phyloP scores from a whole-genome alignment of 2,113 vertebrate species.

The Rhinoptilus africanus region DNA sequence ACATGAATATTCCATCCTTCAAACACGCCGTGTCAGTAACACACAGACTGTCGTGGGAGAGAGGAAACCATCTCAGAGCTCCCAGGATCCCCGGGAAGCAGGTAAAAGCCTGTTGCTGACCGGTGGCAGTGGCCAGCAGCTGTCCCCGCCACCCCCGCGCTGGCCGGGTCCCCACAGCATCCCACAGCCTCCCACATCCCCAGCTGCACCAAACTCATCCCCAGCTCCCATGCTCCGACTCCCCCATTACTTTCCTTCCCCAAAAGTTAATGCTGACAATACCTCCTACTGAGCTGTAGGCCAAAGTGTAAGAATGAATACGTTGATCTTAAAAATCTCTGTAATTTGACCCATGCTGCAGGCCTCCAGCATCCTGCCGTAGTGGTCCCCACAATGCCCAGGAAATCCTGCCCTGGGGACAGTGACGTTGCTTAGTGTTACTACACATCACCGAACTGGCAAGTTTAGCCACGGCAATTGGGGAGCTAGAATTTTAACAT shows the following conservation, averaged over 20 bases:
- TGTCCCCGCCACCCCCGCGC: fast-evolving
- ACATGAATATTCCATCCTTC: not conserved
- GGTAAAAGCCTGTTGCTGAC: not conserved
- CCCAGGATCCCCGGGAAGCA: not conserved
- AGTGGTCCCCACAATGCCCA: fast-evolving
- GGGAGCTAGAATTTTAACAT: not conserved
- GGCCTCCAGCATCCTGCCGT: fast-evolving
- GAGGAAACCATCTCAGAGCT: not conserved
- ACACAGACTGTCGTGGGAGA: not conserved
- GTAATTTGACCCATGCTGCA: fast-evolving
- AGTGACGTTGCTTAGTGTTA: too few relatives aligned
- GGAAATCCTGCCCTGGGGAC: not conserved
- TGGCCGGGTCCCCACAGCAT: fast-evolving
- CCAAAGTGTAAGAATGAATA: not conserved
- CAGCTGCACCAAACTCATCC: not conserved
- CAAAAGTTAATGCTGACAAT: not conserved
- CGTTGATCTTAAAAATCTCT: not conserved
- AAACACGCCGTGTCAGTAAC: not conserved
- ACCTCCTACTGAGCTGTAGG: not conserved
- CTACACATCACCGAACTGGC: fast-evolving
- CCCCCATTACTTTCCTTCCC: not conserved
- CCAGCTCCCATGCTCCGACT: fast-evolving
- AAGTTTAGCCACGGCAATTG: not conserved
- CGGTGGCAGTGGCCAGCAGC: fast-evolving
- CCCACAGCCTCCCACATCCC: fast-evolving